phyloP scores from a whole-genome alignment of 2,113 vertebrate species.

The Microcebus tavaratra region DNA sequence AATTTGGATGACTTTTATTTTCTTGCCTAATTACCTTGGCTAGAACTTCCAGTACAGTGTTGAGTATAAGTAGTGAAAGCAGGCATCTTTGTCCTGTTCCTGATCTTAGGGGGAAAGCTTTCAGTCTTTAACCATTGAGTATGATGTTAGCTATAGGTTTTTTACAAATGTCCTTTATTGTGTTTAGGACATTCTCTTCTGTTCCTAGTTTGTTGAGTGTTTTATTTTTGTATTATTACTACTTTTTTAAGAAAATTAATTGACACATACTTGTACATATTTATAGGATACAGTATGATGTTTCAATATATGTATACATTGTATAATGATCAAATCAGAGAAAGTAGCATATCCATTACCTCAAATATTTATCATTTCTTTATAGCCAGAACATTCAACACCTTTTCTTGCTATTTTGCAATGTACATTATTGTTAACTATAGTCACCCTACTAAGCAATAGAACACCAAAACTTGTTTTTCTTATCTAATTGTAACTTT shows the following conservation, averaged over 20 bases:
- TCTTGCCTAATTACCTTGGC: background rate
- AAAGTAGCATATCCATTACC: too few species aligned
- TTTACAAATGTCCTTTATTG: background rate
- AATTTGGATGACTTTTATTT: constrained; percentile 12
- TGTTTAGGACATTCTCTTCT: background rate
- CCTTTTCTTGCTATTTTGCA: too few species aligned
- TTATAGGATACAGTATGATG: background rate
- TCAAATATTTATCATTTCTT: too few species aligned
- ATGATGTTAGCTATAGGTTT: background rate
- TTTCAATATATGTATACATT: background rate
- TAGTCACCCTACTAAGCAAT: too few species aligned
- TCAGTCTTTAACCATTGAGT: background rate
- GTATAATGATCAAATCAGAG: too few species aligned
- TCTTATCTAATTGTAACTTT: too few species aligned
- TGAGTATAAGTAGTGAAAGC: background rate
- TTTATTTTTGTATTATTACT: background rate
- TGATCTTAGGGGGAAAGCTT: background rate
- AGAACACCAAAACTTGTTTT: too few species aligned
- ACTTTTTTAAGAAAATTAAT: background rate
- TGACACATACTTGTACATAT: background rate
- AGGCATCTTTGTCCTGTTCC: background rate
- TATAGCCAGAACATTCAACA: too few species aligned
- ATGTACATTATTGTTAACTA: too few species aligned
- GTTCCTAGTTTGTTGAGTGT: background rate
- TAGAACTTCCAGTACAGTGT: background rate